Evolutionary conservation across 2,888 invertebrate genomes (phyloP).

Genomic region (Gymnosoma rotundatum): DNA sequence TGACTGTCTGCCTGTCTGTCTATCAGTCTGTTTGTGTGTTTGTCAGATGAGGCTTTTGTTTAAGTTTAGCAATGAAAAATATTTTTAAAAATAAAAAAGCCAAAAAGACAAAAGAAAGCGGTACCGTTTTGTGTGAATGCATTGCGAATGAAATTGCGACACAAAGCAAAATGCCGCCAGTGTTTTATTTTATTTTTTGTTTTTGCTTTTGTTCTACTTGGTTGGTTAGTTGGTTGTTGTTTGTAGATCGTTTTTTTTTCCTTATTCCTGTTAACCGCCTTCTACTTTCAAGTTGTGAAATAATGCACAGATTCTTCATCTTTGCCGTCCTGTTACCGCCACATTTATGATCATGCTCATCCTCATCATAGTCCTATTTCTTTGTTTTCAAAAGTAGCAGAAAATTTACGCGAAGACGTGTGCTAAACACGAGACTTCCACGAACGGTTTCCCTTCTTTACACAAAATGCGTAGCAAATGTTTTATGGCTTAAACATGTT

Average conservation of each 20-base stretch:
- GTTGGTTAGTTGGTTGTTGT: not conserved
- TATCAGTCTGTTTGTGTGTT: conserved; percentile 1
- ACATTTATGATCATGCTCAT: conserved; percentile 14
- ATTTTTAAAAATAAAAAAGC: conserved; percentile 15
- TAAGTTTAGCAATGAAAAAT: conserved; percentile 27
- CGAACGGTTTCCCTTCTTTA: conserved; percentile 75
- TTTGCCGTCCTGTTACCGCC: conserved; percentile 53
- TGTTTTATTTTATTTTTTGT: conserved; percentile 38
- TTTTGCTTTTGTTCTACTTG: not conserved
- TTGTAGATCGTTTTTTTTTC: not conserved
- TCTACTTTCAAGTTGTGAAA: conserved; percentile 64
- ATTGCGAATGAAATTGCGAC: conserved; percentile 79
- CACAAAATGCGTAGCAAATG: conserved; percentile 70
- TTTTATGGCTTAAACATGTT: conserved; percentile 71
- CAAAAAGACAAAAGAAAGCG: conserved; percentile 74
- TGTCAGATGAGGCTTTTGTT: conserved; percentile 51
- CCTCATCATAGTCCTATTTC: conserved; percentile 36
- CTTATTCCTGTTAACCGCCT: conserved; percentile 59
- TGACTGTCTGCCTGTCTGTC: conserved; percentile 16
- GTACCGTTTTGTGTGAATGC: conserved; percentile 82
- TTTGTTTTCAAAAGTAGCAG: conserved; percentile 71
- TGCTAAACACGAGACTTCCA: conserved; percentile 82
- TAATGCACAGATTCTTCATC: conserved; percentile 66
- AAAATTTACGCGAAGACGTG: conserved; percentile 80
- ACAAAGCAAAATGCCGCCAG: conserved; percentile 79